phyloP scores from a whole-genome alignment of 2,113 vertebrate genomes.

The Misgurnus mizolepis region DNA sequence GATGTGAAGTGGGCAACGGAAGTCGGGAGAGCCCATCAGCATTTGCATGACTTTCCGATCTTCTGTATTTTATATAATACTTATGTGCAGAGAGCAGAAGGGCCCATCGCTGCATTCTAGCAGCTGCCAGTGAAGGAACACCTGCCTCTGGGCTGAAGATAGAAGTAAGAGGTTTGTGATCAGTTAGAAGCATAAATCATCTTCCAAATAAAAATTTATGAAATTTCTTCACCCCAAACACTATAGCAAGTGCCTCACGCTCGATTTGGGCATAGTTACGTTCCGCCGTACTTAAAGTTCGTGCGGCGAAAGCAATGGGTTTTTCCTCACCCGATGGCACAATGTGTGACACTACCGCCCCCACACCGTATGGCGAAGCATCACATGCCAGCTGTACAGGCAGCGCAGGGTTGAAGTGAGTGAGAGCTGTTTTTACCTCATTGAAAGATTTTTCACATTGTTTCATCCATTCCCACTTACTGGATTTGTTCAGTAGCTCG shows the following conservation, averaged over 20 bases:
- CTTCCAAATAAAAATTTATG: neutral
- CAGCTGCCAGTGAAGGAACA: conserved; percentile 17
- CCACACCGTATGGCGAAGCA: too few species aligned
- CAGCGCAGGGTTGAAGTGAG: too few species aligned
- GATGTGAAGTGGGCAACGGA: neutral
- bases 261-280: neutral
- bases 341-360: too few species aligned
- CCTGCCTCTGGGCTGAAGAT: conserved; percentile 43
- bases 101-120: conserved; percentile 29
- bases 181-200: neutral
- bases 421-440: neutral
- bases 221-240: neutral
- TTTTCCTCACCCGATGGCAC: neutral
- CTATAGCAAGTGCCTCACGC: neutral
- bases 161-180: conserved; percentile 37
- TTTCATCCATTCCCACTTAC: neutral
- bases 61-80: conserved; percentile 51
- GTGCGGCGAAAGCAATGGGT: neutral
- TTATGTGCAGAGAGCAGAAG: conserved; percentile 14
- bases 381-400: too few species aligned
- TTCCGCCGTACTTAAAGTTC: neutral
- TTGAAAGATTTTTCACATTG: neutral
- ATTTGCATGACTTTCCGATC: conserved; percentile 31
- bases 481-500: neutral
- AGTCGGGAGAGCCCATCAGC: conserved; percentile 9